Evolutionary conservation across 2,888 invertebrate species (phyloP).

Genomic region (Noctua janthe): DNA sequence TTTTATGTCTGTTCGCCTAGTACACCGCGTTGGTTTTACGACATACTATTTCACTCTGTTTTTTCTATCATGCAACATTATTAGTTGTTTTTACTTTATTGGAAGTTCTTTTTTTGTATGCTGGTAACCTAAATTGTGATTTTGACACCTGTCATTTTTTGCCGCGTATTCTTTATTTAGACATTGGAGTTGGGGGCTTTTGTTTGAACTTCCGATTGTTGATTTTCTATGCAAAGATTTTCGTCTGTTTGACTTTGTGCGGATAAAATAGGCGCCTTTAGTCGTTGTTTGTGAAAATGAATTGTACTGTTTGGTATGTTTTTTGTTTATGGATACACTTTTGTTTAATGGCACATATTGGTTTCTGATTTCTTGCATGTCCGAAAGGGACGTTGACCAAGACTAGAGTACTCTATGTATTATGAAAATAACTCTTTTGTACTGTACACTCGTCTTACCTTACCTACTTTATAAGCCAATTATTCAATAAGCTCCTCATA

Average conservation of each 20-base stretch:
- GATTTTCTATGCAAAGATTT: constrained; percentile 62
- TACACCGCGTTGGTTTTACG: constrained; percentile 71
- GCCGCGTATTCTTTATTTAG: constrained; percentile 31
- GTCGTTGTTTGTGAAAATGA: background rate
- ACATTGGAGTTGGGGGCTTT: constrained; percentile 20
- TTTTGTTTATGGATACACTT: background rate
- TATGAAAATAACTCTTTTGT: background rate
- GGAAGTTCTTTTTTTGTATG: constrained; percentile 9
- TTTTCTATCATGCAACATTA: constrained; percentile 55
- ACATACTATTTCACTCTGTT: constrained; percentile 66
- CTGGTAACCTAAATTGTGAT: constrained; percentile 28
- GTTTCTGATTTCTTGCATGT: background rate
- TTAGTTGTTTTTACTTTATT: constrained; percentile 46
- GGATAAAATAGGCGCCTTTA: constrained; percentile 26
- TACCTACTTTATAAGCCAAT: background rate
- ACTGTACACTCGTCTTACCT: background rate
- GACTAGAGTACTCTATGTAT: background rate
- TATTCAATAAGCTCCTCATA: background rate
- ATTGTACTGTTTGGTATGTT: background rate
- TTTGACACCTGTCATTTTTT: constrained; percentile 40
- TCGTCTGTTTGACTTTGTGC: constrained; percentile 50
- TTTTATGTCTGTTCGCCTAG: constrained; percentile 78
- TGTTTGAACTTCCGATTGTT: constrained; percentile 61
- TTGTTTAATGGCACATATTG: background rate
- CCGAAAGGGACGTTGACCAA: background rate